Evolutionary conservation across 1,140 invertebrate species (phyloP).

Genomic region (Holotrichia oblita): DNA sequence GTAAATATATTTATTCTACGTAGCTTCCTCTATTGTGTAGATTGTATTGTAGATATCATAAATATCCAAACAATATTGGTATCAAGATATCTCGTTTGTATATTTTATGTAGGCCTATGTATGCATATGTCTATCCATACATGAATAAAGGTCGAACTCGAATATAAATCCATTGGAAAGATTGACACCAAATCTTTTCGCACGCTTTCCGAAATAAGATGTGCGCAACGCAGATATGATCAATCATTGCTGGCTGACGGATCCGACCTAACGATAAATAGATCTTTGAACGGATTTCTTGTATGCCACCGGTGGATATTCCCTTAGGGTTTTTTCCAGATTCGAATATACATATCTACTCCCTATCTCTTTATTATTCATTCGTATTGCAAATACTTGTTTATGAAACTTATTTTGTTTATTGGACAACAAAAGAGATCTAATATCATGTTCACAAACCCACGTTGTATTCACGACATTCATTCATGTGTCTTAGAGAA

Average conservation of each 20-base stretch:
- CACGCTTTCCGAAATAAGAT: conserved; percentile 6
- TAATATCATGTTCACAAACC: too few species aligned
- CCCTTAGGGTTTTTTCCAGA: background rate
- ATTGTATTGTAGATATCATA: too few species aligned
- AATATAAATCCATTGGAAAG: conserved; percentile 1
- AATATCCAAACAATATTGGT: too few species aligned
- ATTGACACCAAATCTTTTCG: background rate
- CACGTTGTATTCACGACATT: too few species aligned
- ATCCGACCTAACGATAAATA: background rate
- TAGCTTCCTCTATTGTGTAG: too few species aligned
- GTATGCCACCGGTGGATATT: background rate
- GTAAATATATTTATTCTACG: too few species aligned
- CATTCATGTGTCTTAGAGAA: too few species aligned
- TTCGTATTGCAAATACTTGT: background rate
- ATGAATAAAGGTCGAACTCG: background rate
- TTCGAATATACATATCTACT: background rate
- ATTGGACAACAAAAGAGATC: too few species aligned
- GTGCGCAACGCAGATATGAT: background rate
- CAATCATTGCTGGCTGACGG: background rate
- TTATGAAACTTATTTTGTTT: too few species aligned
- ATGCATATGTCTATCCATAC: background rate
- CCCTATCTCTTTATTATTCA: background rate
- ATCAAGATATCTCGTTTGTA: too few species aligned
- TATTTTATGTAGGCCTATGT: too few species aligned
- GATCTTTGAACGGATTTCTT: background rate